Conservation (phyloP, 2,888 invertebrate species). For the Hedya salicella region DNA sequence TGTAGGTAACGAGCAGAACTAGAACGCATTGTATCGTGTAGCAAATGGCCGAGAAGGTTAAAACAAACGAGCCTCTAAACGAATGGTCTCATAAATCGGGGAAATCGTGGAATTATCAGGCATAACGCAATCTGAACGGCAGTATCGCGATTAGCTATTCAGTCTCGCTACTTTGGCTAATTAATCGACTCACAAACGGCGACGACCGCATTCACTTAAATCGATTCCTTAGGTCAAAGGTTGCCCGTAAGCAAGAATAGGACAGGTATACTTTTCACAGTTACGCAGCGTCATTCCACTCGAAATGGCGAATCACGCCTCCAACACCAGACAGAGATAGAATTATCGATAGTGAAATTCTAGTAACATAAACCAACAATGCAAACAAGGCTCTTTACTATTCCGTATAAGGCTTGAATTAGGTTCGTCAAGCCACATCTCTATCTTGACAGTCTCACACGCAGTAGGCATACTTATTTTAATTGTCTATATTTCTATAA, state of each 20-base stretch:
- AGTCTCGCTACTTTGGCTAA: constrained; percentile 66
- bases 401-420: constrained; percentile 62
- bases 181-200: constrained; percentile 70
- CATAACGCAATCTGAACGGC: constrained; percentile 49
- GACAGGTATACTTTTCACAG: constrained; percentile 72
- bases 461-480: constrained; percentile 73
- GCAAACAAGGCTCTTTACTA: constrained; percentile 67
- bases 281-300: constrained; percentile 69
- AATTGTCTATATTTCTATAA: constrained; percentile 72
- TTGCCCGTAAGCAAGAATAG: constrained; percentile 72
- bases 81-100: constrained; percentile 38
- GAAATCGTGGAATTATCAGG: constrained; percentile 39
- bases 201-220: constrained; percentile 76
- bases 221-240: constrained; percentile 82
- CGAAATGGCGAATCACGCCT: constrained; percentile 82
- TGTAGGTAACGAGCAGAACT: not conserved
- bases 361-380: constrained; percentile 62
- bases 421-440: constrained; percentile 56
- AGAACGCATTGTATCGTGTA: constrained; percentile 10
- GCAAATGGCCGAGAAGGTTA: constrained; percentile 21
- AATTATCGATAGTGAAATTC: constrained; percentile 78
- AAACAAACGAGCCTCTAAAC: constrained; percentile 39
- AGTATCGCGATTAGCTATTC: constrained; percentile 52
- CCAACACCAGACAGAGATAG: constrained; percentile 74
- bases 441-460: constrained; percentile 73